Base-by-base conservation (phyloP, 2,888 invertebrate species). In the Vandiemenella viatica region DNA sequence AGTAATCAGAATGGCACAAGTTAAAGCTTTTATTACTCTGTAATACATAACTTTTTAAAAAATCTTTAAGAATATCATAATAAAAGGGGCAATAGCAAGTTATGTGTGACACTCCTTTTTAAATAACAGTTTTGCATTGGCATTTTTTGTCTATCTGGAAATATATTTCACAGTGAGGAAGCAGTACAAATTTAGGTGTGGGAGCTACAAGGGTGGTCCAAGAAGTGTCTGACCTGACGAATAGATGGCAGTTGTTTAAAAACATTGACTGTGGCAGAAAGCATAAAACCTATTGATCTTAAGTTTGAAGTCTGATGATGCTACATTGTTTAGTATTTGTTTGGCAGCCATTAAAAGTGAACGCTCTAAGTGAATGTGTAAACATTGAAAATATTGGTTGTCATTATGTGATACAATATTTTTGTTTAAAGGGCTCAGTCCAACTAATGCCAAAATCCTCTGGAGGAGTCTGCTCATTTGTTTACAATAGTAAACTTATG, bases 271-370 rank as follows among this genome's bases (percentile, higher is more conserved):
- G 26, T 23, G 26, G 26, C 10, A 6, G 6, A 23, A 38, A 38
- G 15, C n/a, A 38, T 15, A 7, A 38, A 38, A 10, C 38, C n/a
- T 38, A 38, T 15, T 10, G n/a, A 38, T 7, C 38, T 38, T 38
- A 38, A 38, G 38, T 38, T 38, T 10, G 38, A 38, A 38, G 10
- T 26, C 13, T 26, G 26, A 26, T 8, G 13, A 38, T 15, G 38
- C 38, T 38, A 38, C 38, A 15, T 38, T 38, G 8, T 38, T 38
- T 38, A 38, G 38, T 38, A 15, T 38, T 38, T 38, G 38, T 38
- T 38, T 38, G 38, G n/a, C 38, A 38, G 38, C 16, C 38, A 38
- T 38, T 15, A 38, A 38, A n/a, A n/a, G 38, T 38, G 38, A 38
- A 10, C 16, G 38, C 38, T 38, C 15, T 38, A 7, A 23, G 26